Evolutionary conservation across 2,797 vertebrate genomes (phyloP).

Genomic region (Zenarchopterus dispar): DNA sequence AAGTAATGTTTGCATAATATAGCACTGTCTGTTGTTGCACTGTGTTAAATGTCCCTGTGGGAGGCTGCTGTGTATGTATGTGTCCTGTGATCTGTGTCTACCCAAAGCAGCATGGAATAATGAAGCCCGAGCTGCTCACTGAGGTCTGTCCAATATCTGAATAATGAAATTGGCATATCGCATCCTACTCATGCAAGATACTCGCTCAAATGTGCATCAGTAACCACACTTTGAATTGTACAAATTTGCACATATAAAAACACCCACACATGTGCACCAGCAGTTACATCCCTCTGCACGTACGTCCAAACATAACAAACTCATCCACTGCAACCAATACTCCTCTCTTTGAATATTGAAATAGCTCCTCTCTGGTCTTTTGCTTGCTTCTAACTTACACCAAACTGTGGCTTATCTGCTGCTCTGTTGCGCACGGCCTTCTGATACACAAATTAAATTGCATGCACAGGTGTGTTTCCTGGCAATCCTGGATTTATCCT

Average conservation of each 20-base stretch:
- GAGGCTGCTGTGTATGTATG: constrained; percentile 10
- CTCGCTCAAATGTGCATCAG: constrained; percentile 11
- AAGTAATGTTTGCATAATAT: constrained; percentile 15
- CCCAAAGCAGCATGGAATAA: constrained; percentile 64
- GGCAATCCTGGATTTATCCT: background rate
- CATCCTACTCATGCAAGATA: constrained; percentile 23
- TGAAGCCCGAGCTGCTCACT: constrained; percentile 65
- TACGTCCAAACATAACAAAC: constrained; percentile 29
- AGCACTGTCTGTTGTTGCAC: constrained; percentile 25
- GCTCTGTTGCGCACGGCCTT: background rate
- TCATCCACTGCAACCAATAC: constrained; percentile 33
- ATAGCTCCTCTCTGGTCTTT: constrained; percentile 16
- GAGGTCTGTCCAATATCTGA: constrained; percentile 71
- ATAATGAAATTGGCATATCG: constrained; percentile 66
- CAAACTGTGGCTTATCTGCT: background rate
- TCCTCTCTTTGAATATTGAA: constrained; percentile 30
- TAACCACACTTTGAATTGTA: constrained; percentile 5
- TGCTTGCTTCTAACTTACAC: constrained; percentile 2
- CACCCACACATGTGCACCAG: constrained; percentile 27
- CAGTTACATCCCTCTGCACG: constrained; percentile 16
- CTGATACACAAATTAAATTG: background rate
- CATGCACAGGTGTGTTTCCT: background rate
- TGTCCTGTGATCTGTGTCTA: constrained; percentile 59
- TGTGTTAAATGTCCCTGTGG: constrained; percentile 28
- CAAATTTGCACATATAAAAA: constrained; percentile 41